Base-by-base conservation (phyloP, 2,888 invertebrate species). In the Biston betularia region DNA sequence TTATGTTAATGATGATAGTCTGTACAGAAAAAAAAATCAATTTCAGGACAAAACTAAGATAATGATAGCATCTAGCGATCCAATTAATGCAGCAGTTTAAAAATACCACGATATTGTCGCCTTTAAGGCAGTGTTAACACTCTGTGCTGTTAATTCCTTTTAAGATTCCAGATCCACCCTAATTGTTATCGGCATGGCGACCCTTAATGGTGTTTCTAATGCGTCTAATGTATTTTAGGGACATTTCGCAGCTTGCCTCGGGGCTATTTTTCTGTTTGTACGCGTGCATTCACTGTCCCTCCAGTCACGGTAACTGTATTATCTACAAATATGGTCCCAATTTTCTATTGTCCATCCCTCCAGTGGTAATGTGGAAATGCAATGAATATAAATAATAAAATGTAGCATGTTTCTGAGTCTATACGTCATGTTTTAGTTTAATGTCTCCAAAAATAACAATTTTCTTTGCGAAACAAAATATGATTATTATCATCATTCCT, bases 181-280 rank as follows among this genome's bases (percentile, higher is more conserved):
- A 92, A 92, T 93, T 93, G 92, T 92, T 91, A 92, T 92, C 90
- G 89, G 90, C 79, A 81, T 79, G 84, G 75, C 86, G 85, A 86
- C 90, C 92, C 92, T 88, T 92, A 90, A 92, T 90, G 89, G 90
- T 89, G 87, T 89, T 89, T 92, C 92, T 92, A 92, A 93, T 93
- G 92, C 91, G 85, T 78, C 90, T 93, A 93, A 93, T 93, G 92
- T 92, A 90, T 91, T 93, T 93, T 92, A 82, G 90, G 89, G 90
- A 93, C 93, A 93, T 92, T 93, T 90, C 92, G 92, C 93, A 93
- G 93, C 91, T 90, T 90, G 92, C 93, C 88, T 85, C 82, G 79
- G 68, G 89, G 92, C 88, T 87, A 90, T 92, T 92, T 92, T 92
- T 93, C 89, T 91, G 87, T 93, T 88, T 88, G 89, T 89, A 86